Evolutionary conservation across 2,113 vertebrate species (phyloP), one percentile per base, ranked within the genome.

Genomic region (Rhinolophus sinicus): DNA sequence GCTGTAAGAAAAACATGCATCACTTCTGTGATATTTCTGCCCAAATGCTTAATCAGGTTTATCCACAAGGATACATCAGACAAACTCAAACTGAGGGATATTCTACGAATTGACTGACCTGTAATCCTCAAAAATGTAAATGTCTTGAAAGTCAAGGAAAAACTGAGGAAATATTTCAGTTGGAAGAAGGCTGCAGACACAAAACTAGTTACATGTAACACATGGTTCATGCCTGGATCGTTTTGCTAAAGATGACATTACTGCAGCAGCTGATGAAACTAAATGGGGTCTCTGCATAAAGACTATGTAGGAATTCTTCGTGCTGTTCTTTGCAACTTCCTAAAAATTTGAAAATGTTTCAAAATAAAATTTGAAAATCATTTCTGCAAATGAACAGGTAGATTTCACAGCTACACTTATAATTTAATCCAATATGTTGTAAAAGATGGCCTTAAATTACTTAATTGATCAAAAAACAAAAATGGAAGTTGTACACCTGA

Each of bases 291-390:
- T 88, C 47, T 64, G 16, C 38, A 58, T 65, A 88, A 88, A 30
- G 28, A 82, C 52, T 47, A 86, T 8, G 9, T 86, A 60, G 16
- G 70, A 28, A 18, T 60, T 67, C 56, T 69, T 81, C 38, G 11
- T 38, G 7, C 10, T 77, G 40, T 13, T 89, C 18, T 78, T 44
- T 76, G 54, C 4, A 70, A 52, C 50, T 60, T 92, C 64, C 44
- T 54, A 56, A 58, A 87, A 56, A 69, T 65, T n/a, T 33, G 38
- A 92, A 95, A 67, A 56, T 85, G 40, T 64, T 81, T 95, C 52
- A 86, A 85, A 93, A 72, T 84, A 84, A 94, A 84, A 77, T 38
- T 82, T 94, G 70, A 35, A 88, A 64, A 94, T 33, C 35, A 86
- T 50, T 91, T 87, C 52, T 76, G 28, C 33, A 69, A 87, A 76